A percentile compares a stretch with the other conserved stretches of the same genome.
phyloP scores from a whole-genome alignment of 2,797 vertebrate species.

The Bryconaethiops microstoma region DNA sequence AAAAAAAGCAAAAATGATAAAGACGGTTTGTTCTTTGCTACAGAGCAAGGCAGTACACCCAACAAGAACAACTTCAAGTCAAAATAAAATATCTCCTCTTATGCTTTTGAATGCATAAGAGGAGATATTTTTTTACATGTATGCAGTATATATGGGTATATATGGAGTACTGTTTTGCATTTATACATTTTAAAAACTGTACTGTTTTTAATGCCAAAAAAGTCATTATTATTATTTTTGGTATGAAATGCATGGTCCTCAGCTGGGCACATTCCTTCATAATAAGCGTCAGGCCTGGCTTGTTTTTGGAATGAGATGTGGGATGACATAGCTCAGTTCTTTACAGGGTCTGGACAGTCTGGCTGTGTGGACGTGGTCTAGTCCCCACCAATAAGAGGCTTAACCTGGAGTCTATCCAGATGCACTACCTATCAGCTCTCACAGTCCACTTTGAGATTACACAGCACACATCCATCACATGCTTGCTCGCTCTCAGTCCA shows the following conservation, averaged over 20 bases:
- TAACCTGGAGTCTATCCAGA: constrained; percentile 55
- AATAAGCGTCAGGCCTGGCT: constrained; percentile 50
- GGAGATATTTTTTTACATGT: too few species aligned
- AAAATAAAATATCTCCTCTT: too few species aligned
- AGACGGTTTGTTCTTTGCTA: too few species aligned
- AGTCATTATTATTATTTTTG: background rate
- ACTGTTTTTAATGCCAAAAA: background rate
- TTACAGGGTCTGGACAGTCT: constrained; percentile 40
- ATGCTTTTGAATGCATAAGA: too few species aligned
- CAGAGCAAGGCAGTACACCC: too few species aligned
- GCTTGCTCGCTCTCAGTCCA: constrained; percentile 30
- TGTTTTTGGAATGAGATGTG: constrained; percentile 32
- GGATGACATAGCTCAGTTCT: constrained; percentile 44
- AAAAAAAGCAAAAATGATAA: too few species aligned
- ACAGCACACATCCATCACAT: constrained; percentile 54
- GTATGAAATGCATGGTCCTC: constrained; percentile 12
- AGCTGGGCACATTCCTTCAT: constrained; percentile 44
- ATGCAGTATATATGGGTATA: too few species aligned
- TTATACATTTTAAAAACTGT: too few species aligned
- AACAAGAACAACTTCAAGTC: too few species aligned
- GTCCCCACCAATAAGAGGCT: constrained; percentile 43
- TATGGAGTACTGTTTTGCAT: too few species aligned
- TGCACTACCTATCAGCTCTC: constrained; percentile 53
- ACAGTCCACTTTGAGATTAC: constrained; percentile 53
- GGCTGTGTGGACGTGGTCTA: constrained; percentile 34